phyloP scores from a whole-genome alignment of 23 tunicate species.

The Styela plicata region DNA sequence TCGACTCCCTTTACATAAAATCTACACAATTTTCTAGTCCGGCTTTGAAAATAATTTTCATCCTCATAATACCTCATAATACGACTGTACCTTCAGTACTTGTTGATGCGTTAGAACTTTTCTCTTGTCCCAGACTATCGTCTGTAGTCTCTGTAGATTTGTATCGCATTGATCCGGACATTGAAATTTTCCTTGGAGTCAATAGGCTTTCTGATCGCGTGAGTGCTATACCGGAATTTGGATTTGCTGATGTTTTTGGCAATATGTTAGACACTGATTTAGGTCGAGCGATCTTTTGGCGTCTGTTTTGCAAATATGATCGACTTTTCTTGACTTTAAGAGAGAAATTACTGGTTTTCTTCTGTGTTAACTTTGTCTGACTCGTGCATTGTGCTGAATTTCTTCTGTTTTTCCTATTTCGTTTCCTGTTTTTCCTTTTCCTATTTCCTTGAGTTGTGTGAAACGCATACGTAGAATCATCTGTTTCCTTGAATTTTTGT shows the following conservation, averaged over 20 bases:
- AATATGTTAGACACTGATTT: not conserved
- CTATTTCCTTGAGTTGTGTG: not conserved
- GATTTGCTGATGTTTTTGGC: not conserved
- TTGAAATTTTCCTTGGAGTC: not conserved
- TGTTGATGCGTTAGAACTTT: no score
- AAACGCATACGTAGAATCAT: no score
- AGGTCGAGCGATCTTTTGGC: not conserved
- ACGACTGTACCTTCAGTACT: no score
- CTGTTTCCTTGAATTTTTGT: no score
- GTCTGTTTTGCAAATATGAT: not conserved
- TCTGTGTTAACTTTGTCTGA: not conserved
- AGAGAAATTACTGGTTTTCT: not conserved
- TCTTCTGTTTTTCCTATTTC: not conserved
- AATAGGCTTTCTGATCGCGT: not conserved
- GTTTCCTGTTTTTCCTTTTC: not conserved
- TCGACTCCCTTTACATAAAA: no score
- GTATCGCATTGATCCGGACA: not conserved
- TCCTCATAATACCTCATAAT: no score
- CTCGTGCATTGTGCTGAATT: not conserved
- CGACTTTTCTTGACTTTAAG: not conserved
- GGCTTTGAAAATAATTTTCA: no score
- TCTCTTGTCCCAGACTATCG: not conserved
- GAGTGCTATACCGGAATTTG: not conserved
- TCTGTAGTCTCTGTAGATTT: not conserved
- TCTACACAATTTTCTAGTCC: no score